Evolutionary conservation across 2,888 invertebrate genomes (phyloP), one percentile per base, ranked within the genome.

Genomic region (Chymomyza amoena): DNA sequence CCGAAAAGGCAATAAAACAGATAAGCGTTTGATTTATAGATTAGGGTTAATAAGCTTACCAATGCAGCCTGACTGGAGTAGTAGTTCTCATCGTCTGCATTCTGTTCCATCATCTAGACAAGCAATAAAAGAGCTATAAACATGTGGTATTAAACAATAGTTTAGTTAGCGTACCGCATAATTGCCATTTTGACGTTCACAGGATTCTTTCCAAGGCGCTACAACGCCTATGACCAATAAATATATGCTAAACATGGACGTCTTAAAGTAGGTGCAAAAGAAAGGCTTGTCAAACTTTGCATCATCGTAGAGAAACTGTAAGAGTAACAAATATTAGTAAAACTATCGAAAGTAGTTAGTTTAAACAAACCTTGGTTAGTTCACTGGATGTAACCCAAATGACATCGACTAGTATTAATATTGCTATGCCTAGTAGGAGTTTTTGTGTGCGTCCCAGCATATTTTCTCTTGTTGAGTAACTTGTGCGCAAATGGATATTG

Each of bases 311-410:
- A 97, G 94, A 91, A 95, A 96, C 98, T 98, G 93, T 69, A 94
- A 94, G 87, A 9, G 60, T 61, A 67, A 32, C 61, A 25, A 4
- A 20, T 18, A 57, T 57, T 25, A 15, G 6, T 18, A 28, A 1
- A 25, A 18, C 18, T 54, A 18, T 54, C 4, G 25, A 54, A 54
- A 18, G 9, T 5, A 18, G 0, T 54, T 54, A 18, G 5, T 25
- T 10, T 1, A 0, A 18, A 20, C 50, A 92, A 93, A 98, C 98
- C 95, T 97, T 96, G 72, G 98, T 97, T 73, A 99, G 93, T 93
- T 99, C 98, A 52, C 97, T 97, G 63, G 98, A 98, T 66, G 96
- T 95, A 66, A 99, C 98, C 98, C 99, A 99, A 88, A 99, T 95
- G 70, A 98, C 93, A 92, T 98, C 98, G 80, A 99, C 98, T 87